Evolutionary conservation across 2,797 vertebrate genomes (phyloP), one percentile per base, ranked within the genome.

Genomic region (Gymnocypris eckloni): DNA sequence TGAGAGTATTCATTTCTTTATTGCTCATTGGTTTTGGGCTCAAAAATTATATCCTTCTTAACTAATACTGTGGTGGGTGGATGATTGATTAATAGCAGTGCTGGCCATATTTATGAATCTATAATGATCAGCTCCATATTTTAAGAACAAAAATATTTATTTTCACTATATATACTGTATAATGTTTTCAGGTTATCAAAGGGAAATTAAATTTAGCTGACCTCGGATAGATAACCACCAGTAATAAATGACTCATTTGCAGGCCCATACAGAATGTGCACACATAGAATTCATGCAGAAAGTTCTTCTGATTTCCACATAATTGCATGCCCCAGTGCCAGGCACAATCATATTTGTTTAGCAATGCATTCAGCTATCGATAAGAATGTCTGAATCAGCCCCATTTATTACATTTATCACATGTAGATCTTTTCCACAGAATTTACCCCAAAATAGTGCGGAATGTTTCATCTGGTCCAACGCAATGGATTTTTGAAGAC

Each of bases 51-150:
- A 56, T 73, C 13, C n/a, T 54, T 37, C 48, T 59, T 39, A 28
- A 45, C 20, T n/a, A 59, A 41, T 41, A 59, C 13, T 39, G 41
- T 5, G 22, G 8, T 25, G 20, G 22, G 8, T 25, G 20, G 20
- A 41, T 59, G 28, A 56, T 15, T 43, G 7, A 50, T 69, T 69
- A 43, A 50, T 5, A 52, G 37, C 70, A 54, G 37, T 67, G 66
- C 10, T 69, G 10, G 59, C 37, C n/a, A 50, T 86, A 61, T 67
- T 81, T 56, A 83, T 4, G 12, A 7, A n/a, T 85, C 66, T 86
- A 86, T 48, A 73, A 69, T 82, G 82, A 83, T 78, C 75, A 71
- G 69, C 20, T 66, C 37, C 39, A 84, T 82, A 77, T 70, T 54
- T 70, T 45, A 50, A 52, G 15, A 52, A 52, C 50, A 52, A 52